Percentiles rank a stretch among this genome's conserved stretches.
phyloP scores from a whole-genome alignment of 2,797 vertebrate species.

The Notolepis coatsorum region DNA sequence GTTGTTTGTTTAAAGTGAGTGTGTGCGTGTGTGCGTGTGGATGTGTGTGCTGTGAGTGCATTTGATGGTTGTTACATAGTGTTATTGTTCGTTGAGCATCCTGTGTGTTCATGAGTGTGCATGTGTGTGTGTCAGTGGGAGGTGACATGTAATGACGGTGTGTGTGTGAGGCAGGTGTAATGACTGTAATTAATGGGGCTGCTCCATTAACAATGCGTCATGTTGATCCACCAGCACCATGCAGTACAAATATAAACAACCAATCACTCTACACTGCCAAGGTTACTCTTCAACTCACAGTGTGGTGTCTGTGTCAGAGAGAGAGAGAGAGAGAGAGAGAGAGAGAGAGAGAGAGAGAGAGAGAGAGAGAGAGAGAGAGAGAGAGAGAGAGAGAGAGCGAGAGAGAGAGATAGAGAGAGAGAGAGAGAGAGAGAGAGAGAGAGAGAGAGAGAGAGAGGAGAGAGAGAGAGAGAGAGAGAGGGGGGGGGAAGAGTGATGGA shows the following conservation, averaged over 20 bases:
- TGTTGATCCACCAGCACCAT: conserved; percentile 56
- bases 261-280: conserved; percentile 38
- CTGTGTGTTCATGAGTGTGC: background rate
- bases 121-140: conserved; percentile 12
- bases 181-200: conserved; percentile 66
- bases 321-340: background rate
- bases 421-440: too few relatives aligned
- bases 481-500: too few relatives aligned
- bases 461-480: too few relatives aligned
- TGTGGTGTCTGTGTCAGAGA: background rate
- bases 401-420: too few relatives aligned
- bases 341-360: background rate
- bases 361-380: background rate
- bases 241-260: conserved; percentile 52
- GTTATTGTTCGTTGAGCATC: too few relatives aligned
- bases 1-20: too few relatives aligned
- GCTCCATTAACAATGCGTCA: conserved; percentile 45
- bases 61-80: too few relatives aligned
- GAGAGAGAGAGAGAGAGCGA: too few relatives aligned
- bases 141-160: conserved; percentile 15
- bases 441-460: too few relatives aligned
- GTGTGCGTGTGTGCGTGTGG: too few relatives aligned
- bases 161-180: conserved; percentile 47
- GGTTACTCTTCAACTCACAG: conserved; percentile 20
- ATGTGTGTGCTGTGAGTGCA: too few relatives aligned